Evolutionary conservation across 2,888 invertebrate species (phyloP).

Genomic region (Cistogaster globosa): DNA sequence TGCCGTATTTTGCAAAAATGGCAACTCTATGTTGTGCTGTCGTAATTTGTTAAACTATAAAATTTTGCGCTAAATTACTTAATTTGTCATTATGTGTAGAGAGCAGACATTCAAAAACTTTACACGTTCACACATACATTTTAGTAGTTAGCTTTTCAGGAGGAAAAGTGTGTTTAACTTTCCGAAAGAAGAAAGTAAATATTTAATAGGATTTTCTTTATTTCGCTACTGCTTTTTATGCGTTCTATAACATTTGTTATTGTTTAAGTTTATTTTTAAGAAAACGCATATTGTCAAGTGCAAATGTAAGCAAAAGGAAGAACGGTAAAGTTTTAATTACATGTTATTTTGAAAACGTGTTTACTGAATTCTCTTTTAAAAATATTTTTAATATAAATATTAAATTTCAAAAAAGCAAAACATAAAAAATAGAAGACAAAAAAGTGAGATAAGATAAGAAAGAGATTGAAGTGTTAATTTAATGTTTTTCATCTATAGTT

Average conservation of each 20-base stretch:
- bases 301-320: conserved; percentile 16
- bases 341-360: too few species aligned
- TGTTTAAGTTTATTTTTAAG: conserved; percentile 2
- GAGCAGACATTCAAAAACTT: conserved; percentile 52
- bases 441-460: too few species aligned
- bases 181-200: conserved; percentile 53
- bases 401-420: too few species aligned
- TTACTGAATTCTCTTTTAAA: too few species aligned
- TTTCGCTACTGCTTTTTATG: background rate
- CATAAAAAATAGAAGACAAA: too few species aligned
- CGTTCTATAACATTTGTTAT: background rate
- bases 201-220: conserved; percentile 62
- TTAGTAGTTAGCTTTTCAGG: background rate
- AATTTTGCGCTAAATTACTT: conserved; percentile 64
- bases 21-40: conserved; percentile 22
- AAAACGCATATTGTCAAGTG: conserved; percentile 53
- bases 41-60: conserved; percentile 54
- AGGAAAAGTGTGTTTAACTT: conserved; percentile 20
- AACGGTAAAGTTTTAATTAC: background rate
- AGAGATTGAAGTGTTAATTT: too few species aligned
- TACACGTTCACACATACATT: background rate
- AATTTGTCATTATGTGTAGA: conserved; percentile 62
- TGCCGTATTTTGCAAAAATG: too few species aligned
- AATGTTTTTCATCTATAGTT: too few species aligned
- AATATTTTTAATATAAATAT: too few species aligned